phyloP scores from a whole-genome alignment of 2,113 vertebrate genomes.

The Corydoras maculifer region DNA sequence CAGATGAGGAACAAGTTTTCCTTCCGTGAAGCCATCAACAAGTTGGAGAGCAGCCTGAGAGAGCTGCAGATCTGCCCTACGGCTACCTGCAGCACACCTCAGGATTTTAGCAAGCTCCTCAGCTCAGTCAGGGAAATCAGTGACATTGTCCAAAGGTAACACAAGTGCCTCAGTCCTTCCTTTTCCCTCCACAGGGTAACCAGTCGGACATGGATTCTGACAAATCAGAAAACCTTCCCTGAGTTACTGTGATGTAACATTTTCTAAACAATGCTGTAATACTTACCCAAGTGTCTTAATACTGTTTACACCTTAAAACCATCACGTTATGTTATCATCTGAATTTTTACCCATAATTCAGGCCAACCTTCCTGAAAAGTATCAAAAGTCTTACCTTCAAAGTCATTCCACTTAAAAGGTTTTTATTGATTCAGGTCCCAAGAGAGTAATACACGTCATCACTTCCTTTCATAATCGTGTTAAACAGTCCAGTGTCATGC shows the following conservation, averaged over 20 bases:
- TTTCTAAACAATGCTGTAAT: conserved; percentile 38
- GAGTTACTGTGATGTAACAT: conserved; percentile 20
- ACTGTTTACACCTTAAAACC: conserved; percentile 40
- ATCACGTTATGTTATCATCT: neutral
- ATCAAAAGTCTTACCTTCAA: conserved; percentile 3
- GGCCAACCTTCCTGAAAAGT: neutral
- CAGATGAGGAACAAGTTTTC: conserved; percentile 98
- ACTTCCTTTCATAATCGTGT: neutral
- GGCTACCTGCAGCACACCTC: conserved; percentile 70
- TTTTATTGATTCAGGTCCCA: too few species aligned
- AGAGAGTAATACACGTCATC: neutral
- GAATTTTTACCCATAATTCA: neutral
- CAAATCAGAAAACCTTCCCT: neutral
- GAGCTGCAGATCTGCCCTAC: conserved; percentile 94
- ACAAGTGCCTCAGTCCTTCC: conserved; percentile 34
- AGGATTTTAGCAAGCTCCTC: conserved; percentile 96
- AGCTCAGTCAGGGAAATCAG: conserved; percentile 94
- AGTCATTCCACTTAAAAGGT: neutral
- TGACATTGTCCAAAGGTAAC: conserved; percentile 98
- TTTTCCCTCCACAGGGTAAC: conserved; percentile 13
- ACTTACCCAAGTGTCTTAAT: conserved; percentile 42
- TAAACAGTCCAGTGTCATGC: conserved; percentile 9
- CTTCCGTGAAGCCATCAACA: conserved; percentile 96
- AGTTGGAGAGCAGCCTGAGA: conserved; percentile 85
- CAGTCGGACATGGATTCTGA: conserved; percentile 1